These are phyloP conservation scores for Lepidostoma basale DNA, from an alignment of 1,140 invertebrate species.

Conservation along the genomic window DNA sequence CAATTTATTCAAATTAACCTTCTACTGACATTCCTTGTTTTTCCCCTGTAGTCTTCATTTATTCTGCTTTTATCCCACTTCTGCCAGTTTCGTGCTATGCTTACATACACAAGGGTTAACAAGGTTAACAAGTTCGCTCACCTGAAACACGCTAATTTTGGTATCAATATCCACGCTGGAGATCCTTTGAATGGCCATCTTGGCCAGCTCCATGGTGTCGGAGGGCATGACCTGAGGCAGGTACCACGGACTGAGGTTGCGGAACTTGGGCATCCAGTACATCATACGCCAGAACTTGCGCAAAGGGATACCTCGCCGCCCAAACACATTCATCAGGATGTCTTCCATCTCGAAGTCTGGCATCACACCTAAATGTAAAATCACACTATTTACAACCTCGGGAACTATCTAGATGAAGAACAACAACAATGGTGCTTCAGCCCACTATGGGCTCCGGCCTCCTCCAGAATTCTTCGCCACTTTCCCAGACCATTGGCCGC, in stretches of 20 bases:
- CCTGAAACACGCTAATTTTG: slow-evolving; percentile 72
- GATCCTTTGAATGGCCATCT: slow-evolving; percentile 85
- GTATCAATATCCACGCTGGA: slow-evolving; percentile 82
- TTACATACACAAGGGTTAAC: no score
- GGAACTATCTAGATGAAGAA: no score
- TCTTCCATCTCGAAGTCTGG: slow-evolving; percentile 88
- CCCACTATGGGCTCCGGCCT: no score
- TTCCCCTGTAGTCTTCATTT: no score
- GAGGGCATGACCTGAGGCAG: slow-evolving; percentile 76
- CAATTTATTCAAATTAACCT: no score
- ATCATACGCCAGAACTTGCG: slow-evolving; percentile 90
- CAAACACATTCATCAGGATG: slow-evolving; percentile 85
- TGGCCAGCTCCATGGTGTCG: slow-evolving; percentile 81
- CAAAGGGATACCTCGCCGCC: slow-evolving; percentile 75
- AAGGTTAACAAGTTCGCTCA: slow-evolving; percentile 48
- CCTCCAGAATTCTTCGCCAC: no score
- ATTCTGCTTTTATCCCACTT: no score
- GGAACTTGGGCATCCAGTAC: slow-evolving; percentile 99
- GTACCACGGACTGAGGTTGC: slow-evolving; percentile 87
- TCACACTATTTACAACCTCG: no score
- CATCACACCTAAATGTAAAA: slow-evolving; percentile 74
- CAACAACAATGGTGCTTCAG: no score
- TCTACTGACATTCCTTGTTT: no score
- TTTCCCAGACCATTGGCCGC: no score
- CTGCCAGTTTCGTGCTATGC: no score